A percentile compares a stretch with the other conserved stretches of the same genome.
Conservation (phyloP, 2,888 invertebrate species). For the Suillia variegata region DNA sequence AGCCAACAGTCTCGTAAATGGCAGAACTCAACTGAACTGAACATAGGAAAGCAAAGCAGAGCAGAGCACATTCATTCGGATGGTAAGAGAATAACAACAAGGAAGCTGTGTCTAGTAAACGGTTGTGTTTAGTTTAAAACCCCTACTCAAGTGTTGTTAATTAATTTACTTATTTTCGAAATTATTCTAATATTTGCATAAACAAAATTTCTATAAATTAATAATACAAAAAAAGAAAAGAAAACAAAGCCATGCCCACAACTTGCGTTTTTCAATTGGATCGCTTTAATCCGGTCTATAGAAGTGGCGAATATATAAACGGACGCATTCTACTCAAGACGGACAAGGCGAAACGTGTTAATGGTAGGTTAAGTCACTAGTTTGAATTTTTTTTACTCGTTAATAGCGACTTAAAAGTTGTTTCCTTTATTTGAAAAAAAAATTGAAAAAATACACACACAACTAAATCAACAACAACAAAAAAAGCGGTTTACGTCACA, state of each 20-base stretch:
- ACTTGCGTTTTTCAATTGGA: conserved; percentile 54
- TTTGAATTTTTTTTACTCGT: too few species aligned
- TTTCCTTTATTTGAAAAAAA: background rate
- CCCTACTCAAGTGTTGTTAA: background rate
- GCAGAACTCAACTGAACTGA: too few species aligned
- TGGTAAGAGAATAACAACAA: background rate
- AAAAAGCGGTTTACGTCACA: conserved; percentile 52
- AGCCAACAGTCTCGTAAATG: background rate
- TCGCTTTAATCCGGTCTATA: conserved; percentile 49
- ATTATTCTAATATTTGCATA: background rate
- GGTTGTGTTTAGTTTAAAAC: too few species aligned
- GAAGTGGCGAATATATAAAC: conserved; percentile 51
- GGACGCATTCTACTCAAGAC: conserved; percentile 51
- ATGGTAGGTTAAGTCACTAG: conserved; percentile 44
- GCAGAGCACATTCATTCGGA: background rate
- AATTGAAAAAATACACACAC: background rate
- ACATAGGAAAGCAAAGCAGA: too few species aligned
- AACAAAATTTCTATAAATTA: too few species aligned
- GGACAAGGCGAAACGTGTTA: conserved; percentile 51
- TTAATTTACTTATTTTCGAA: too few species aligned
- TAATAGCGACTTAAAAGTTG: too few species aligned
- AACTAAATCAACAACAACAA: too few species aligned
- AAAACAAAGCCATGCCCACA: conserved; percentile 44
- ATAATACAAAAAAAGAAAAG: too few species aligned
- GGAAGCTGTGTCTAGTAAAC: background rate